Conservation (phyloP, 1,140 invertebrate genomes). For the Prorops nasuta region DNA sequence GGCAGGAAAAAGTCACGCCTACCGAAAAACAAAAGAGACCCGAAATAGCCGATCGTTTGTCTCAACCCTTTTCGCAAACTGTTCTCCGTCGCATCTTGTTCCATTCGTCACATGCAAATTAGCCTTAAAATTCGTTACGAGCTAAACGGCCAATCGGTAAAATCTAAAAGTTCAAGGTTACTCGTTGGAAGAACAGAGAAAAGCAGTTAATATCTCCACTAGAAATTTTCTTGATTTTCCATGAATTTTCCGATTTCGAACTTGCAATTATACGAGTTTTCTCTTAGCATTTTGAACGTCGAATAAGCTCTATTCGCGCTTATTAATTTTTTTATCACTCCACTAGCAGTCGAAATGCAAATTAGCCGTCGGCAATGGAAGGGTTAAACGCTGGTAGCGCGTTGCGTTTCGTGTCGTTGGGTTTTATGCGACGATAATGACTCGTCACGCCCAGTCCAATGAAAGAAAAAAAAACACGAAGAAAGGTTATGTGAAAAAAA, state of each 20-base stretch:
- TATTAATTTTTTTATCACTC: constrained; percentile 7
- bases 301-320: background rate
- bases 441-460: constrained; percentile 43
- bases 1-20: constrained; percentile 30
- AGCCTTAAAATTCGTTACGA: too few relatives aligned
- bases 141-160: too few relatives aligned
- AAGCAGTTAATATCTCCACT: too few relatives aligned
- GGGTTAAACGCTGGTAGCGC: constrained; percentile 22
- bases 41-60: constrained; percentile 34
- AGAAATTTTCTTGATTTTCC: too few relatives aligned
- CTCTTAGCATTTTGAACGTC: too few relatives aligned
- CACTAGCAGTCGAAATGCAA: constrained; percentile 21
- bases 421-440: constrained; percentile 44
- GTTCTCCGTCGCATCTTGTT: constrained; percentile 14
- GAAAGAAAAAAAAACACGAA: background rate
- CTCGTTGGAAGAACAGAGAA: too few relatives aligned
- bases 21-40: constrained; percentile 32
- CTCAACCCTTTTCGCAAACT: background rate
- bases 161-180: too few relatives aligned
- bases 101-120: too few relatives aligned
- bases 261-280: too few relatives aligned
- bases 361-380: constrained; percentile 29
- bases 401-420: constrained; percentile 45
- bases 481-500: constrained; percentile 18
- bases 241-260: too few relatives aligned